Evolutionary conservation across 1,140 invertebrate species (phyloP).

Genomic region (Acromyrmex echinatior): DNA sequence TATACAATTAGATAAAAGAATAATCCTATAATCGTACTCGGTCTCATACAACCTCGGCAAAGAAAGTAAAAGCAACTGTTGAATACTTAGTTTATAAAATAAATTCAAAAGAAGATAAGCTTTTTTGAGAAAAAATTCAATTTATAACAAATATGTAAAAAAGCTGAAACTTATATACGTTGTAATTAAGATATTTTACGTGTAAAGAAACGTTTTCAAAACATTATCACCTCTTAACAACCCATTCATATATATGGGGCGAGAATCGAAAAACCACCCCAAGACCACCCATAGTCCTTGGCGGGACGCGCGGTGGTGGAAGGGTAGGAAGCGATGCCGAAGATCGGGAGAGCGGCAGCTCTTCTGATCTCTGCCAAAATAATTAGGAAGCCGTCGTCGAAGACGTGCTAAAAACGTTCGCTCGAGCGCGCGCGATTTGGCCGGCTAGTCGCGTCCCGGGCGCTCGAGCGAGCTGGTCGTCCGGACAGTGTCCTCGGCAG

Average conservation of each 20-base stretch:
- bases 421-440: constrained; percentile 87
- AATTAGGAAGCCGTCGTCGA: constrained; percentile 90
- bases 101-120: background rate
- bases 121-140: background rate
- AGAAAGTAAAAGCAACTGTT: background rate
- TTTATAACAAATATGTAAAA: background rate
- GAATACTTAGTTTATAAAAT: background rate
- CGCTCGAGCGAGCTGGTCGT: constrained; percentile 79
- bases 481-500: constrained; percentile 64
- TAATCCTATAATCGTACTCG: background rate
- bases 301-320: constrained; percentile 13
- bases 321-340: constrained; percentile 27
- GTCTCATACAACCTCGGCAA: background rate
- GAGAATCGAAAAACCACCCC: constrained; percentile 1
- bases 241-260: no score
- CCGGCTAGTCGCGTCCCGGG: constrained; percentile 84
- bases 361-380: constrained; percentile 89
- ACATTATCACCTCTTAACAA: background rate
- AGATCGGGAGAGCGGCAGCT: constrained; percentile 60
- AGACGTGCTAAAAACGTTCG: constrained; percentile 91
- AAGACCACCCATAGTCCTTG: background rate
- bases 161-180: background rate
- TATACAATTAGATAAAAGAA: background rate
- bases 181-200: background rate
- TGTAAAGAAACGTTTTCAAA: background rate